These are phyloP conservation scores for Gonioctena quinquepunctata DNA, from an alignment of 1,140 invertebrate species.

Conservation along the genomic window DNA sequence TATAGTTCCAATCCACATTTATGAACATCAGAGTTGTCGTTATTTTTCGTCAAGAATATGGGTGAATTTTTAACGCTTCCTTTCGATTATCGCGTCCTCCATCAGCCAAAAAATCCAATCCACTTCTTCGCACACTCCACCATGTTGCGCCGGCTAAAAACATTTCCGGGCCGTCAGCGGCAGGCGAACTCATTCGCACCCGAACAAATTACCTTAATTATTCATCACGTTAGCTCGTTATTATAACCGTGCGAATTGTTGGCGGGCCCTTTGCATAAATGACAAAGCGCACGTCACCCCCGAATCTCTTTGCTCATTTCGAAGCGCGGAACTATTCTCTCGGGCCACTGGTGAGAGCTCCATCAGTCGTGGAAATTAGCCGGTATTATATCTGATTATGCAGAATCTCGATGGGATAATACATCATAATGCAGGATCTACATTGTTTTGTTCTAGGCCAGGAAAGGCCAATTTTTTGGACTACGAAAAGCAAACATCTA, in stretches of 20 bases:
- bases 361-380: background rate
- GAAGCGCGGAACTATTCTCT: background rate
- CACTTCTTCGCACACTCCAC: background rate
- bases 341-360: background rate
- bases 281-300: slow-evolving; percentile 12
- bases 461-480: no score
- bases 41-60: no score
- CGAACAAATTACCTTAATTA: slow-evolving; percentile 14
- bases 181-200: slow-evolving; percentile 3
- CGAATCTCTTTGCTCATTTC: slow-evolving; percentile 12
- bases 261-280: slow-evolving; percentile 14
- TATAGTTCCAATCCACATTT: no score
- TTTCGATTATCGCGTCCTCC: no score
- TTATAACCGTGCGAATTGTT: slow-evolving; percentile 3
- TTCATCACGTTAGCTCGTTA: slow-evolving; percentile 19
- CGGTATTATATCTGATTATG: background rate
- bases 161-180: slow-evolving; percentile 5
- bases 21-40: no score
- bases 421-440: no score
- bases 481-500: no score
- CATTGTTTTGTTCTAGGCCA: no score
- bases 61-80: no score
- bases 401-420: no score
- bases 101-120: background rate
- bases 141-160: background rate